Percentiles rank a stretch among this genome's conserved stretches.
These are phyloP conservation scores for Hydropotes inermis DNA, from an alignment of 2,113 vertebrate genomes.

Conservation along the genomic window DNA sequence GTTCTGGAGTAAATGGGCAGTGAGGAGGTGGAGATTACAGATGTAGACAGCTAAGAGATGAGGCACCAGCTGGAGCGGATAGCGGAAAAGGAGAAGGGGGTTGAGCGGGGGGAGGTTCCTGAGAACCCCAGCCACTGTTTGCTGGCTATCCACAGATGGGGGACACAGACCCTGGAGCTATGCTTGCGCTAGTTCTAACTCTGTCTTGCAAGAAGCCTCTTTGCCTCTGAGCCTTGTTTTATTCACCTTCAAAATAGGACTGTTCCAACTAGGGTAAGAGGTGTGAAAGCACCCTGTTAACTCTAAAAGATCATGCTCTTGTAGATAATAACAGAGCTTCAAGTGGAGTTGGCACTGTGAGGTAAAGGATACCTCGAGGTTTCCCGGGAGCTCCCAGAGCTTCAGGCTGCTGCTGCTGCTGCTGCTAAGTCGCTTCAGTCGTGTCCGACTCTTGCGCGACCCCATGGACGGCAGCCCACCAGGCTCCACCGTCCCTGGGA, in stretches of 20 bases:
- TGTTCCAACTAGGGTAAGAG: not conserved
- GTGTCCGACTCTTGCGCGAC: no score
- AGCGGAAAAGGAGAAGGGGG: not conserved
- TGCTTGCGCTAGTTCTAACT: not conserved
- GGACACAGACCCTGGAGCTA: not conserved
- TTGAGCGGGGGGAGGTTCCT: not conserved
- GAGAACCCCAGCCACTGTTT: not conserved
- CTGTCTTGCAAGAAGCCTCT: not conserved
- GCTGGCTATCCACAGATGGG: not conserved
- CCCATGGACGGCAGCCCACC: no score
- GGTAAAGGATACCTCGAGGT: not conserved
- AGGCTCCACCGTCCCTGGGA: no score
- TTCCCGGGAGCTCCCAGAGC: not conserved
- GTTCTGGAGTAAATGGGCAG: not conserved
- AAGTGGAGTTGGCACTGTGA: not conserved
- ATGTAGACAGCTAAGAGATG: not conserved
- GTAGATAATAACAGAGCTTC: not conserved
- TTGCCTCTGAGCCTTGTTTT: not conserved
- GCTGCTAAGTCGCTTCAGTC: no score
- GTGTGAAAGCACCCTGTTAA: not conserved
- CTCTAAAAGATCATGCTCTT: not conserved
- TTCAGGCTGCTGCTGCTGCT: fast-evolving
- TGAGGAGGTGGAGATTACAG: not conserved
- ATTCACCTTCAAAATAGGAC: not conserved
- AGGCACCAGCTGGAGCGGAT: not conserved